Percentiles rank a stretch among this genome's conserved stretches.
phyloP scores from a whole-genome alignment of 2,797 vertebrate genomes.

The Amniataba percoides region DNA sequence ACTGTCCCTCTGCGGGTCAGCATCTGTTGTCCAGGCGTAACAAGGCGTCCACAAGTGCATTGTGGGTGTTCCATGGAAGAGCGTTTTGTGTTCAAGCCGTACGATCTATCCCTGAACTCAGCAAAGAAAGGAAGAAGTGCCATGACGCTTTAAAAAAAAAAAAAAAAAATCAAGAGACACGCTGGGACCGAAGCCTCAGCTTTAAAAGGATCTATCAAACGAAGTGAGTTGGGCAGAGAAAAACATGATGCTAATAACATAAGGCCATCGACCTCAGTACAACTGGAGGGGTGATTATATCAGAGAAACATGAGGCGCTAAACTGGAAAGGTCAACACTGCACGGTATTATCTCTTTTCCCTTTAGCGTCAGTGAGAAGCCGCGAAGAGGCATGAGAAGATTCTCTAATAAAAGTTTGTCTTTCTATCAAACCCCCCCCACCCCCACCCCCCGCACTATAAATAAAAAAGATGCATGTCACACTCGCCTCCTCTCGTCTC shows the following conservation, averaged over 20 bases:
- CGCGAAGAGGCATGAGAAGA: conserved; percentile 45
- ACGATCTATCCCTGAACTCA: conserved; percentile 81
- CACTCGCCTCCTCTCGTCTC: conserved; percentile 21
- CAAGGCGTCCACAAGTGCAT: conserved; percentile 79
- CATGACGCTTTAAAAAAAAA: conserved; percentile 31
- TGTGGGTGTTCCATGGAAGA: conserved; percentile 83
- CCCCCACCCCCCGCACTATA: conserved; percentile 66
- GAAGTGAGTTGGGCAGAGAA: conserved; percentile 60
- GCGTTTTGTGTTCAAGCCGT: conserved; percentile 80
- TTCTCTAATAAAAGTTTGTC: conserved; percentile 64
- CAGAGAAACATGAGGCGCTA: conserved; percentile 61
- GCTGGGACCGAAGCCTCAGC: conserved; percentile 6
- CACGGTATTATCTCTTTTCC: conserved; percentile 46
- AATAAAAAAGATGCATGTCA: conserved; percentile 62
- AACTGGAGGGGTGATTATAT: conserved; percentile 68
- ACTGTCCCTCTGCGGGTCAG: conserved; percentile 61
- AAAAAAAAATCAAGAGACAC: conserved; percentile 47
- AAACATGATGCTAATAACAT: conserved; percentile 71
- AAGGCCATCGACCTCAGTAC: conserved; percentile 76
- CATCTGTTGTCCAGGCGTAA: conserved; percentile 71
- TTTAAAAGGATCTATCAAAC: conserved; percentile 62
- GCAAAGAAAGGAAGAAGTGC: conserved; percentile 78
- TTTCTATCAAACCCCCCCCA: conserved; percentile 35
- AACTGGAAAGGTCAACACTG: conserved; percentile 67
- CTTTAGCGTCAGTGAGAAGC: conserved; percentile 54